These are phyloP conservation scores for Petroica traversi DNA, from an alignment of 2,113 vertebrate genomes.

Conservation along the genomic window DNA sequence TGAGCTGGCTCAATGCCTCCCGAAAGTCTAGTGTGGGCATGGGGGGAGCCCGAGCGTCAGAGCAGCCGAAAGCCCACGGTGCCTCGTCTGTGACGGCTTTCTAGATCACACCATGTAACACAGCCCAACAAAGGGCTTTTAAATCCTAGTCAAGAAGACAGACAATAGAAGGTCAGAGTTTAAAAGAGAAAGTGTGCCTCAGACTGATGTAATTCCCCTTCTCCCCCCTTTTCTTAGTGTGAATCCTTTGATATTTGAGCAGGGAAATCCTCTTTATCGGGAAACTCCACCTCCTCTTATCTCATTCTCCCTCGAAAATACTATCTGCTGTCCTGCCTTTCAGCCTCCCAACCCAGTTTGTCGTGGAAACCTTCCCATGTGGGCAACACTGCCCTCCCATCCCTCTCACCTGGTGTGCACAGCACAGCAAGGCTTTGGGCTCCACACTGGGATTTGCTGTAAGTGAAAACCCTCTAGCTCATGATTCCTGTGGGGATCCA, in stretches of 20 bases:
- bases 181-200: slow-evolving; percentile 61
- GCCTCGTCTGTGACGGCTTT: background rate
- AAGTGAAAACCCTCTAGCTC: background rate
- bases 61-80: background rate
- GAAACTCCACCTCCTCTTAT: slow-evolving; percentile 66
- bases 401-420: background rate
- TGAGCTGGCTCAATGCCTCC: background rate
- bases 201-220: slow-evolving; percentile 60
- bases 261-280: slow-evolving; percentile 71
- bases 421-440: background rate
- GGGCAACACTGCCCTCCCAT: background rate
- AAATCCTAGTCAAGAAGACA: slow-evolving; percentile 57
- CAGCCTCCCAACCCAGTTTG: background rate
- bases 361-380: rapidly evolving
- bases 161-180: slow-evolving; percentile 61
- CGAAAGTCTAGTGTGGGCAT: background rate
- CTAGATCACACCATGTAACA: slow-evolving; percentile 28
- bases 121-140: slow-evolving; percentile 46
- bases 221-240: slow-evolving; percentile 43
- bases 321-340: background rate
- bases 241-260: slow-evolving; percentile 72
- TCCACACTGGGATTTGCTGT: background rate
- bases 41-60: background rate
- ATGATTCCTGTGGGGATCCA: background rate
- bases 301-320: slow-evolving; percentile 28